phyloP scores from a whole-genome alignment of 2,888 invertebrate genomes.

The Andrena hattorfiana region DNA sequence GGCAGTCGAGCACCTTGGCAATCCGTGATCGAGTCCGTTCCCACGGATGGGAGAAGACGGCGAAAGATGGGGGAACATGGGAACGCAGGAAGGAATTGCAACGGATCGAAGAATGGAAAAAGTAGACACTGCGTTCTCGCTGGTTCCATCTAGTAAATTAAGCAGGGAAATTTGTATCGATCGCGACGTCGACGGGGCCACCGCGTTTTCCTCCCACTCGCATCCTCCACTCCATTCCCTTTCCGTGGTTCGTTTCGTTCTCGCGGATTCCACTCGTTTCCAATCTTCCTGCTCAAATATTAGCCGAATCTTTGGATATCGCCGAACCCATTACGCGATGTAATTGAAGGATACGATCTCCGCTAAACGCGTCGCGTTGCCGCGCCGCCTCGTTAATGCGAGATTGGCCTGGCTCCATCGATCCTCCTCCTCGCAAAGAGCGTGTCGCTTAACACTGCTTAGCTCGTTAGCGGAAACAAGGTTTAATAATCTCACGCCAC shows the following conservation, averaged over 20 bases:
- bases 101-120: not conserved
- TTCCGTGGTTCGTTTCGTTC: not conserved
- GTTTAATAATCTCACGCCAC: not conserved
- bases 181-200: constrained; percentile 10
- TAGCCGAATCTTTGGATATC: constrained; percentile 36
- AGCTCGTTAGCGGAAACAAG: not conserved
- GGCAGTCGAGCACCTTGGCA: not conserved
- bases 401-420: not conserved
- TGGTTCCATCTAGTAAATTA: constrained; percentile 54
- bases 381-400: not conserved
- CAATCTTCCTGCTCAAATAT: constrained; percentile 49
- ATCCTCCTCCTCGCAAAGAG: not conserved
- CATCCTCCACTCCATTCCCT: not conserved
- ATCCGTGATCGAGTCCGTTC: not conserved
- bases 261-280: constrained; percentile 30
- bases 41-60: not conserved
- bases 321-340: constrained; percentile 17
- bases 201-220: not conserved
- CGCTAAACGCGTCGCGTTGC: not conserved
- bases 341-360: constrained; percentile 38
- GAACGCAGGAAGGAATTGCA: constrained; percentile 21
- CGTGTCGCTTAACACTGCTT: not conserved
- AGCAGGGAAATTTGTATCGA: constrained; percentile 61
- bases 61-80: constrained; percentile 1
- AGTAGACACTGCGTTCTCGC: constrained; percentile 12